phyloP scores from a whole-genome alignment of 1,140 invertebrate species.

The Drosophila serrata region DNA sequence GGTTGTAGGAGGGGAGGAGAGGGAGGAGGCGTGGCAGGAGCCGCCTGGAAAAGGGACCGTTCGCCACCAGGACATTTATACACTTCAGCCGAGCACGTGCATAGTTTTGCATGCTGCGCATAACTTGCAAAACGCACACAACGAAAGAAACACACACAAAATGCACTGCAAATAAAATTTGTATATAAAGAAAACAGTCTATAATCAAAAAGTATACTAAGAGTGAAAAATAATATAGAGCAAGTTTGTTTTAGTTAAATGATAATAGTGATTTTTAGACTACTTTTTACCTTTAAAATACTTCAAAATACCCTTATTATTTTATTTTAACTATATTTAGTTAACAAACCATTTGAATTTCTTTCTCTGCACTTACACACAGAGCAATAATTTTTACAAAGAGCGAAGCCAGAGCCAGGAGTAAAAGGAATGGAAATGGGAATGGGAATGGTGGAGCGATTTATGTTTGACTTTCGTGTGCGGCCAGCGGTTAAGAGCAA shows the following conservation, averaged over 20 bases:
- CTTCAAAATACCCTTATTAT: too few species aligned
- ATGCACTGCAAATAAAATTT: constrained; percentile 10
- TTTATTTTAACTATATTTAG: not conserved
- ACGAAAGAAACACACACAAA: constrained; percentile 35
- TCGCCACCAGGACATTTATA: constrained; percentile 75
- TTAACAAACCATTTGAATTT: not conserved
- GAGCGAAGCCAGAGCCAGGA: constrained; percentile 16
- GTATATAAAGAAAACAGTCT: too few species aligned
- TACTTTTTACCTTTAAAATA: too few species aligned
- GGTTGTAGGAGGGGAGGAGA: not conserved
- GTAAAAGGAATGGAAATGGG: constrained; percentile 15
- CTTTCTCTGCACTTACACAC: constrained; percentile 16
- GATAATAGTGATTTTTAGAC: too few species aligned
- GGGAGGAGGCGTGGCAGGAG: constrained; percentile 31
- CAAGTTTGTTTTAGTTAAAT: too few species aligned
- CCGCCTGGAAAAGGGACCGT: constrained; percentile 48
- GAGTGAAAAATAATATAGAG: too few species aligned
- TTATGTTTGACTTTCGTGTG: constrained; percentile 82
- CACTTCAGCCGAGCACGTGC: constrained; percentile 79
- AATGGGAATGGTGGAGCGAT: constrained; percentile 59
- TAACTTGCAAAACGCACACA: constrained; percentile 62
- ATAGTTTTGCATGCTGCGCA: constrained; percentile 82
- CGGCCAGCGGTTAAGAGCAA: constrained; percentile 61
- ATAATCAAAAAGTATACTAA: too few species aligned
- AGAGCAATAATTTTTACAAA: constrained; percentile 70